phyloP scores from a whole-genome alignment of 2,888 invertebrate genomes.

The Ectropis crepuscularia region DNA sequence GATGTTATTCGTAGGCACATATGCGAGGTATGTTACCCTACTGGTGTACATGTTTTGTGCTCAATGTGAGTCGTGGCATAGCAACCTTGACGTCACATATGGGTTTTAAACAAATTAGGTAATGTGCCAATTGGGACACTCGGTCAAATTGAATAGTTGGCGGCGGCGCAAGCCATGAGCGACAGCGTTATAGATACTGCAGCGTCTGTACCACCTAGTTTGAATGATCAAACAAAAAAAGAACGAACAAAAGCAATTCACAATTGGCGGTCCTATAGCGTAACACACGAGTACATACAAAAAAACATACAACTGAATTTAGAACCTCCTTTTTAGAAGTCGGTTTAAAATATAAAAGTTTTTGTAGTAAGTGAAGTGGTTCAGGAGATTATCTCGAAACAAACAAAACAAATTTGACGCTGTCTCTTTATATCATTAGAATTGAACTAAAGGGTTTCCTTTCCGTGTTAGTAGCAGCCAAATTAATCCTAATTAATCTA shows the following conservation, averaged over 20 bases:
- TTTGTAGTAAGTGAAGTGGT: background rate
- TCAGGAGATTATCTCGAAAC: too few species aligned
- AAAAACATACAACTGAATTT: background rate
- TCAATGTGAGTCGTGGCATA: constrained; percentile 19
- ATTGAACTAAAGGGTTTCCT: too few species aligned
- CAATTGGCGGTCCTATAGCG: too few species aligned
- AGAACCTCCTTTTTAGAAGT: background rate
- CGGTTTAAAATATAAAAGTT: background rate
- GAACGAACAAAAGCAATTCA: too few species aligned
- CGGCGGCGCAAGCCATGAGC: constrained; percentile 22
- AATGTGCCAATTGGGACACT: constrained; percentile 71
- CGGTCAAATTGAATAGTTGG: constrained; percentile 59
- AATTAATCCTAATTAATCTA: too few species aligned
- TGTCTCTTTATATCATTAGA: too few species aligned
- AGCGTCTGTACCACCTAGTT: too few species aligned
- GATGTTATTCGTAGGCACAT: too few species aligned
- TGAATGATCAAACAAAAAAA: too few species aligned
- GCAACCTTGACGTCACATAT: constrained; percentile 67
- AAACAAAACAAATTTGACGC: too few species aligned
- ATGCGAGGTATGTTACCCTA: background rate
- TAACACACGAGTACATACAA: background rate
- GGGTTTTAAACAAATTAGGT: constrained; percentile 76
- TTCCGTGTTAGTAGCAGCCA: too few species aligned
- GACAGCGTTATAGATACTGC: constrained; percentile 16
- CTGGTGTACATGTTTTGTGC: constrained; percentile 6